These are phyloP conservation scores for Micrasema longulum DNA, from an alignment of 1,140 invertebrate genomes.

Conservation along the genomic window DNA sequence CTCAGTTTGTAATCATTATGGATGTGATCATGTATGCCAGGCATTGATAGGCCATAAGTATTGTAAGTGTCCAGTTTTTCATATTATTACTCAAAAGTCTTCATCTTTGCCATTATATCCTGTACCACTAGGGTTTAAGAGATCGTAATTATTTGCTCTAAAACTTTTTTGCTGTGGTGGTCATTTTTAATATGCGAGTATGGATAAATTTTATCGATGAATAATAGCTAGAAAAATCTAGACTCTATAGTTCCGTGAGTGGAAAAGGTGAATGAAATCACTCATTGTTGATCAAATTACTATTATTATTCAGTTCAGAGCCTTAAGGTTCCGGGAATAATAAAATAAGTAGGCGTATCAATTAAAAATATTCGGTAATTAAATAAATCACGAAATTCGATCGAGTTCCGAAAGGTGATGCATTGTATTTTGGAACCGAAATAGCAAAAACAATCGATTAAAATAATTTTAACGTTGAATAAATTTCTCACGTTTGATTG, in stretches of 20 bases:
- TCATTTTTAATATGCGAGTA: neutral
- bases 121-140: too few species aligned
- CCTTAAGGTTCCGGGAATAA: constrained; percentile 13
- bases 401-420: constrained; percentile 18
- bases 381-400: constrained; percentile 29
- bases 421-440: constrained; percentile 18
- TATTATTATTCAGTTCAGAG: constrained; percentile 21
- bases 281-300: constrained; percentile 36
- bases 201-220: neutral
- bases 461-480: too few species aligned
- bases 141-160: too few species aligned
- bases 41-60: too few species aligned
- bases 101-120: too few species aligned
- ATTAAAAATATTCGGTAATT: constrained; percentile 22
- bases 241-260: constrained; percentile 6
- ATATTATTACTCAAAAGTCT: too few species aligned
- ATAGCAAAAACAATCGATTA: neutral
- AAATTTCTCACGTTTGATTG: too few species aligned
- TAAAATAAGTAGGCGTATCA: constrained; percentile 26
- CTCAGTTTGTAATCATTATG: too few species aligned
- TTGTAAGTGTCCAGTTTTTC: too few species aligned
- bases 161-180: too few species aligned
- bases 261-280: constrained; percentile 27
- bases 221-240: neutral
- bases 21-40: too few species aligned